Percentiles rank a stretch among this genome's conserved stretches.
Evolutionary conservation across 1,140 invertebrate species (phyloP).

Genomic region (Drosophila sucinea): DNA sequence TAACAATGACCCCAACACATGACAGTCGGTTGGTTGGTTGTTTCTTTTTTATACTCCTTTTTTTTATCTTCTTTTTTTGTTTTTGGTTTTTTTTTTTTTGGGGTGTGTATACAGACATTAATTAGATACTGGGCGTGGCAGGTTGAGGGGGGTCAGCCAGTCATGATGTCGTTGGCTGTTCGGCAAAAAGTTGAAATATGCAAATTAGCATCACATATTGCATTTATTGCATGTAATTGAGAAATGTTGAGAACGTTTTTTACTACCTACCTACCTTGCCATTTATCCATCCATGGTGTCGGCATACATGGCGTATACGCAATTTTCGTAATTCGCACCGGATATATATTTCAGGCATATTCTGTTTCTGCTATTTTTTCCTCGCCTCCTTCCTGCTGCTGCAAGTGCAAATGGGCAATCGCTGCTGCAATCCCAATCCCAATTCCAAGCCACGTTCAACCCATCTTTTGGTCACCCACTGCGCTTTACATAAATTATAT

Average conservation of each 20-base stretch:
- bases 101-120: slow-evolving; percentile 43
- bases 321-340: slow-evolving; percentile 68
- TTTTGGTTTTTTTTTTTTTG: neutral
- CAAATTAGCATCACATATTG: slow-evolving; percentile 37
- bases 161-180: neutral
- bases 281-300: neutral
- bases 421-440: slow-evolving; percentile 47
- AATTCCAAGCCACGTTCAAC: slow-evolving; percentile 32
- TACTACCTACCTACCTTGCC: slow-evolving; percentile 9
- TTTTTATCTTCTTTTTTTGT: neutral
- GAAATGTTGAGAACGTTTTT: slow-evolving; percentile 1
- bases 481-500: slow-evolving; percentile 82
- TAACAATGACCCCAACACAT: slow-evolving; percentile 69
- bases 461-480: slow-evolving; percentile 68
- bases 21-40: slow-evolving; percentile 30
- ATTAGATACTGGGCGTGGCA: slow-evolving; percentile 50
- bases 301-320: slow-evolving; percentile 37
- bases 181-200: slow-evolving; percentile 48
- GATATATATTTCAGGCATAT: slow-evolving; percentile 70
- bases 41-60: slow-evolving; percentile 17
- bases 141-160: neutral
- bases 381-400: neutral
- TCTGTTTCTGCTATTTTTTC: slow-evolving; percentile 2
- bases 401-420: slow-evolving; percentile 32
- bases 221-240: slow-evolving; percentile 41